Conservation (phyloP, 2,888 invertebrate species). For the Cordilura impudica region DNA sequence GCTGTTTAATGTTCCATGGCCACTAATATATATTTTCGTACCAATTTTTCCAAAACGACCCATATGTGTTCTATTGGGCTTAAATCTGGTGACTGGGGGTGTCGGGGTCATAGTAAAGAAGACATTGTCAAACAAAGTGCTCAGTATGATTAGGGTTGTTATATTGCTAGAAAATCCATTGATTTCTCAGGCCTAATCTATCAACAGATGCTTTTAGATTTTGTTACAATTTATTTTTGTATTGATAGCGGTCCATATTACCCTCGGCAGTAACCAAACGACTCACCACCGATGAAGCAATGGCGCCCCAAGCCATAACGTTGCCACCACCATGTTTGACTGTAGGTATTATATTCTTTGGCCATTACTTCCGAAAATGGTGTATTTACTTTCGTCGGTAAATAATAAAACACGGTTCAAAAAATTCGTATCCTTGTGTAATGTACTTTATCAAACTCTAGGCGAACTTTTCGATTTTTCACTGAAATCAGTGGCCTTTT, state of each 20-base stretch:
- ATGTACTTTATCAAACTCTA: no score
- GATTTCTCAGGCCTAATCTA: neutral
- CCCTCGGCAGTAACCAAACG: neutral
- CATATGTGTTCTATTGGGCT: neutral
- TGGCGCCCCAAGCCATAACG: neutral
- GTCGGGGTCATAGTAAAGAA: neutral
- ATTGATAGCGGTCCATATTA: no score
- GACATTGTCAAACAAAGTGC: neutral
- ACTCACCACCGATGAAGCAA: neutral
- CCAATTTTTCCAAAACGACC: neutral
- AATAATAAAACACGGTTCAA: no score
- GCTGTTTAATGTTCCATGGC: neutral
- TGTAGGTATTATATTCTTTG: neutral
- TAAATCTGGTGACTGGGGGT: neutral
- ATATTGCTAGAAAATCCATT: neutral
- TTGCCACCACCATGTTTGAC: neutral
- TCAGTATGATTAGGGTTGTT: no score
- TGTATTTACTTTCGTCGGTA: no score
- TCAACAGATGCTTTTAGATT: neutral
- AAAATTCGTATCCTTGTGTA: no score
- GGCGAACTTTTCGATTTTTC: no score
- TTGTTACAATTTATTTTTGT: no score
- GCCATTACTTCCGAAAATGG: no score
- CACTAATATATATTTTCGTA: no score
- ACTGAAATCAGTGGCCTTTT: no score